Conservation (phyloP, 2,888 invertebrate genomes). For the Carabus problematicus region DNA sequence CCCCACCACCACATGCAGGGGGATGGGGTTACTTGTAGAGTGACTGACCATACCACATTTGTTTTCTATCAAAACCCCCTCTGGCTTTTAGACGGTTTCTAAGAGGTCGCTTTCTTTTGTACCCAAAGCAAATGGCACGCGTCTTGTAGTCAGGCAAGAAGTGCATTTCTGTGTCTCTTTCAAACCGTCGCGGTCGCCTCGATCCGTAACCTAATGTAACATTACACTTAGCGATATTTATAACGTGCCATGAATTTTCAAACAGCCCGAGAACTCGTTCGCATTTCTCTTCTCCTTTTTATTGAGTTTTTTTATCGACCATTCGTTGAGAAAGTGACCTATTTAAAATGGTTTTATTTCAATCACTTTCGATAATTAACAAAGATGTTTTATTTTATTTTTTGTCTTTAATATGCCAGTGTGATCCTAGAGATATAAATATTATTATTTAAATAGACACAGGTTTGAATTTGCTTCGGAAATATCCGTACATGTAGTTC, state of each 20-base stretch:
- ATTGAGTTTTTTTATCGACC: too few species aligned
- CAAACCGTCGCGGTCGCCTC: background rate
- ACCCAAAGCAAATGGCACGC: constrained; percentile 40
- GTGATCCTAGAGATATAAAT: too few species aligned
- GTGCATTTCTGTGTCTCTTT: constrained; percentile 44
- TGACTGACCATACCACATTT: constrained; percentile 55
- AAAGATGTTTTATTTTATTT: too few species aligned
- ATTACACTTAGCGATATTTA: constrained; percentile 39
- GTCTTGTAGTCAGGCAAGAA: constrained; percentile 43
- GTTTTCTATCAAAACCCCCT: constrained; percentile 55
- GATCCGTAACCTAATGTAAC: constrained; percentile 34
- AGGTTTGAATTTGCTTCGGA: too few species aligned
- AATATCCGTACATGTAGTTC: too few species aligned
- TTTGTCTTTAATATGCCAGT: too few species aligned
- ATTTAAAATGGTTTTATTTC: too few species aligned
- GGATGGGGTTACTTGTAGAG: background rate
- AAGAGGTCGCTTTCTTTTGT: constrained; percentile 36
- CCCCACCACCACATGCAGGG: background rate
- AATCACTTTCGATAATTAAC: too few species aligned
- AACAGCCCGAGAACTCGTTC: constrained; percentile 1
- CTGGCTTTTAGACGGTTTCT: constrained; percentile 35
- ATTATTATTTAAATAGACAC: too few species aligned
- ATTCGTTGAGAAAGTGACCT: too few species aligned
- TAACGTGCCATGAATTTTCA: constrained; percentile 34
- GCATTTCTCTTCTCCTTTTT: too few species aligned